Percentiles rank a stretch among this genome's conserved stretches.
These are phyloP conservation scores for Leptogaster cylindrica DNA, from an alignment of 2,888 invertebrate genomes.

Conservation along the genomic window DNA sequence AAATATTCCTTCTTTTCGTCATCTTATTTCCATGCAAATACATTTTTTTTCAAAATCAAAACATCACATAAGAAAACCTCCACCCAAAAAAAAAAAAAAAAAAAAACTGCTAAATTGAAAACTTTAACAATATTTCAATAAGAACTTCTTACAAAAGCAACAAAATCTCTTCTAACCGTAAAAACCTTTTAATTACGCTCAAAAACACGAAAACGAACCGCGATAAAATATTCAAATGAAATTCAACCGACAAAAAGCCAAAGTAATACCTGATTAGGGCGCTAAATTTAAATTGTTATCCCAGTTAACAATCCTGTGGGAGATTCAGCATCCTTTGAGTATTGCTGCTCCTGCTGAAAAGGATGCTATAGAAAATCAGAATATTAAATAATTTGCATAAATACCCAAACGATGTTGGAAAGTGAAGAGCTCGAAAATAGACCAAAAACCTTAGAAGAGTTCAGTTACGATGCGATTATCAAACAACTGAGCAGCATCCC, in stretches of 20 bases:
- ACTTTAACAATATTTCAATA: too few relatives aligned
- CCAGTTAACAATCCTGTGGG: constrained; percentile 22
- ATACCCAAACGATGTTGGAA: constrained; percentile 7
- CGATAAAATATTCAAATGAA: constrained; percentile 44
- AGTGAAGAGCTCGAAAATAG: constrained; percentile 2
- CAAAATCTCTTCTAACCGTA: too few relatives aligned
- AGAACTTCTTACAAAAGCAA: too few relatives aligned
- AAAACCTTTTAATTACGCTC: constrained; percentile 16
- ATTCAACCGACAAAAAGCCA: constrained; percentile 48
- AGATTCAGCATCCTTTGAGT: not conserved
- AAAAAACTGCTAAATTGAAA: too few relatives aligned
- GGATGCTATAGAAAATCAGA: constrained; percentile 40
- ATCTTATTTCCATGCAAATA: too few relatives aligned
- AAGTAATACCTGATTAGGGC: constrained; percentile 47
- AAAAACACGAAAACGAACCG: constrained; percentile 22
- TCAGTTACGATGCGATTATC: not conserved
- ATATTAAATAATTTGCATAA: constrained; percentile 46
- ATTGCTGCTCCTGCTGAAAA: not conserved
- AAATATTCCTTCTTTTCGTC: too few relatives aligned
- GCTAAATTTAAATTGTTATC: constrained; percentile 50
- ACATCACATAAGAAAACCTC: too few relatives aligned
- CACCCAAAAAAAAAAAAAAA: too few relatives aligned
- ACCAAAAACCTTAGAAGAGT: not conserved
- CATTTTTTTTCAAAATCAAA: too few relatives aligned
- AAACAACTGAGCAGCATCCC: constrained; percentile 1